phyloP scores from a whole-genome alignment of 92 coral and sea anemone species.

The Heliopora coerulea region DNA sequence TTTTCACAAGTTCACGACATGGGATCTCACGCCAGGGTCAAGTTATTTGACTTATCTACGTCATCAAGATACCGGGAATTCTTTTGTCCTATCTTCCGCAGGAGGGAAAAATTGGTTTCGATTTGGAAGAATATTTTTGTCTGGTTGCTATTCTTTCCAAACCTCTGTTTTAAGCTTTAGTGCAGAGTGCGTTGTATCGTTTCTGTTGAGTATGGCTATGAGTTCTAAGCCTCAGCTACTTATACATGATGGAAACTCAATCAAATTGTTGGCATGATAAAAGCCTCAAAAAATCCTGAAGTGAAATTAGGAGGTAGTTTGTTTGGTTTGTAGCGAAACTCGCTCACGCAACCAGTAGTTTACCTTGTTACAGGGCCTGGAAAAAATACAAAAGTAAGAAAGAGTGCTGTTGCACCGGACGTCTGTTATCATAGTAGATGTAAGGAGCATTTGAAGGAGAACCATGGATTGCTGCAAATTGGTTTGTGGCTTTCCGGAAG shows the following conservation, averaged over 20 bases:
- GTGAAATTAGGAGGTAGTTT: constrained; percentile 60
- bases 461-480: constrained; percentile 46
- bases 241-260: constrained; percentile 15
- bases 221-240: not conserved
- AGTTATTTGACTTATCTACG: not conserved
- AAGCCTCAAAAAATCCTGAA: not conserved
- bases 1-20: too few species aligned
- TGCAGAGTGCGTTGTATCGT: too few species aligned
- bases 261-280: constrained; percentile 18
- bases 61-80: not conserved
- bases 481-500: constrained; percentile 56
- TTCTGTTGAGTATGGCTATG: not conserved
- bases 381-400: not conserved
- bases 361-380: constrained; percentile 65
- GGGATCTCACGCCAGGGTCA: too few species aligned
- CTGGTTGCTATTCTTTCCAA: too few species aligned
- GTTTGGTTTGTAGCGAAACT: constrained; percentile 77
- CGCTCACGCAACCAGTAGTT: constrained; percentile 46
- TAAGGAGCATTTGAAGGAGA: not conserved
- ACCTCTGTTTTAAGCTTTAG: too few species aligned
- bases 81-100: not conserved
- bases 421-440: not conserved
- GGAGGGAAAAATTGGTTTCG: not conserved
- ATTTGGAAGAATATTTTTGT: too few species aligned
- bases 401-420: not conserved